Evolutionary conservation across 2,797 vertebrate genomes (phyloP).

Genomic region (Acropternis orthonyx): DNA sequence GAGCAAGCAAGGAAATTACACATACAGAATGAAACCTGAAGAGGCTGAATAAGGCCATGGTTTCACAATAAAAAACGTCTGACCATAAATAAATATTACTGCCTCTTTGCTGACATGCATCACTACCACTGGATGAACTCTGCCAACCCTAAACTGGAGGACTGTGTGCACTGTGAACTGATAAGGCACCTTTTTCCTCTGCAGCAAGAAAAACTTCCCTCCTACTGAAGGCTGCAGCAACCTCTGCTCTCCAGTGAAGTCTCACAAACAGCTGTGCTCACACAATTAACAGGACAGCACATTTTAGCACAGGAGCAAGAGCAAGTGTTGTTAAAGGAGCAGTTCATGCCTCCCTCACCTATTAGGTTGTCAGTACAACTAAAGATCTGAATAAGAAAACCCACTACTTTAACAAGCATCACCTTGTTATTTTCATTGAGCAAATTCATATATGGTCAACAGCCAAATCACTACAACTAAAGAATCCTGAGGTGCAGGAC

Average conservation of each 20-base stretch:
- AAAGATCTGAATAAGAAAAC: neutral
- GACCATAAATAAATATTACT: neutral
- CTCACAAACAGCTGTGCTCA: neutral
- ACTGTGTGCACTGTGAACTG: neutral
- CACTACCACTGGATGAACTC: neutral
- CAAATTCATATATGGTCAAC: neutral
- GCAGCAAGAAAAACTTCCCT: neutral
- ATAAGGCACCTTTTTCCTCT: conserved; percentile 2
- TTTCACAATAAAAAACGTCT: neutral
- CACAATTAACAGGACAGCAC: neutral
- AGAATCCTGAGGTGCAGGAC: neutral
- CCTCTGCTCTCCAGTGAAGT: neutral
- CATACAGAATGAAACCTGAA: neutral
- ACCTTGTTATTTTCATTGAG: neutral
- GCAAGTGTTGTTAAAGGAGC: neutral
- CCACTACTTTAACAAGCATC: neutral
- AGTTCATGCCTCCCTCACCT: neutral
- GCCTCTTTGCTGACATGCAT: neutral
- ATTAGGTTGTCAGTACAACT: neutral
- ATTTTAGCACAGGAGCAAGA: neutral
- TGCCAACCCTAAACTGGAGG: neutral
- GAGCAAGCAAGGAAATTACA: neutral
- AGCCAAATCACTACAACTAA: neutral
- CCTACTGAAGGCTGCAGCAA: neutral
- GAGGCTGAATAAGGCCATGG: neutral